Conservation (phyloP, 2,797 vertebrate genomes). For the Microctenopoma lineatum region DNA sequence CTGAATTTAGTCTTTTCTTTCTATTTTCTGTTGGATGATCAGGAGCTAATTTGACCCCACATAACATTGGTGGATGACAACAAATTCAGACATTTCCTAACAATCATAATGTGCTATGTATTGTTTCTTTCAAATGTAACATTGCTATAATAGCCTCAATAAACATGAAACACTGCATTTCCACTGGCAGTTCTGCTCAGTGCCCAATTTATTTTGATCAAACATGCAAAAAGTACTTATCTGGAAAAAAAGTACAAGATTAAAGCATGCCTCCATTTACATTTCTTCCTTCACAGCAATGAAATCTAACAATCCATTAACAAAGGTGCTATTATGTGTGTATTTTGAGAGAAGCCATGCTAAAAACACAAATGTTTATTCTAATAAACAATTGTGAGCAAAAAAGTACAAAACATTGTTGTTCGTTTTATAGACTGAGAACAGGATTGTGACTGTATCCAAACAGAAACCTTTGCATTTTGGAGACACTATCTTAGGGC, state of each 20-base stretch:
- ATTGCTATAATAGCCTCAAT: not conserved
- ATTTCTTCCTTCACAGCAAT: slow-evolving; percentile 16
- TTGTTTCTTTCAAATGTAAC: not conserved
- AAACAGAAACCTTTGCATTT: not conserved
- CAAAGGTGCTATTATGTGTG: not conserved
- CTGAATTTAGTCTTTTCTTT: no score
- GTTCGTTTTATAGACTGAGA: not conserved
- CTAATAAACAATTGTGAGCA: no score
- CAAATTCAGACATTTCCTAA: slow-evolving; percentile 2
- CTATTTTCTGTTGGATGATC: not conserved
- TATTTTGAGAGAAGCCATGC: no score
- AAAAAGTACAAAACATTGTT: no score
- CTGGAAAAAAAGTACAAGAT: slow-evolving; percentile 22
- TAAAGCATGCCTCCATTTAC: slow-evolving; percentile 11
- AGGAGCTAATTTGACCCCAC: not conserved
- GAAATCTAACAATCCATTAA: slow-evolving; percentile 30
- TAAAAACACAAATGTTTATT: not conserved
- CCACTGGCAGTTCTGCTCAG: not conserved
- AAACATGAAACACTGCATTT: not conserved
- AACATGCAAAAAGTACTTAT: slow-evolving; percentile 6
- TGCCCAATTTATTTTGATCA: slow-evolving; percentile 34
- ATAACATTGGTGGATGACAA: not conserved
- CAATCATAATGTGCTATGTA: not conserved
- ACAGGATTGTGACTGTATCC: not conserved
- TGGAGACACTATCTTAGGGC: not conserved